Evolutionary conservation across 2,888 invertebrate species (phyloP), one percentile per base, ranked within the genome.

Genomic region (Stenoptilia bipunctidactyla): DNA sequence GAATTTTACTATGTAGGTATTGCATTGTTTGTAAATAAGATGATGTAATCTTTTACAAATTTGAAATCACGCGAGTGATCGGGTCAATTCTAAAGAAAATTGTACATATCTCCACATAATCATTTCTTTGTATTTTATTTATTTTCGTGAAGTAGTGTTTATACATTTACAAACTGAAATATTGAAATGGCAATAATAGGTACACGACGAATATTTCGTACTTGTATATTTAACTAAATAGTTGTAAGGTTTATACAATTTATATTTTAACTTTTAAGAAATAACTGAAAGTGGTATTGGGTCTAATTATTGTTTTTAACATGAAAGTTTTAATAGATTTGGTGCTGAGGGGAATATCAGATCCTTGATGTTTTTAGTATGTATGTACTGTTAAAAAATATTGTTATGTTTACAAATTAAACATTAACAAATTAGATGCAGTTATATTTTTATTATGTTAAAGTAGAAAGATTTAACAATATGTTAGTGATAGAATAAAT

Each of bases 21-120:
- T n/a, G n/a, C n/a, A n/a, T n/a, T n/a, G n/a, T n/a, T 67, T 79
- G 77, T 80, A 77, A 71, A 77, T 80, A 82, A 73, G 77, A 79
- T 79, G 68, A 69, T 59, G 60, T 73, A 69, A 71, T 74, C 67
- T 65, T n/a, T 62, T 58, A 54, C 57, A 58, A 59, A n/a, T 59
- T 49, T 58, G 61, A 60, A 62, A 65, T 66, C 65, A 58, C 53
- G 61, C 65, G 62, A 50, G 56, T 50, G 62, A 61, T 69, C 52
- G 62, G 69, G 62, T 57, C 57, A 57, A 51, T 51, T 61, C 63
- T 58, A 9, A 8, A n/a, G 30, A 30, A 30, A 25, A 8, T 30
- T 30, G 30, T 30, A 30, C 30, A 30, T 30, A 30, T 30, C 30
- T 30, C 20, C 3, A n/a, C 30, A 30, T 51, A 40, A 45, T 44